Percentiles rank a stretch among this genome's conserved stretches.
Evolutionary conservation across 2,888 invertebrate genomes (phyloP).

Genomic region (Caenorhabditis sulstoni): DNA sequence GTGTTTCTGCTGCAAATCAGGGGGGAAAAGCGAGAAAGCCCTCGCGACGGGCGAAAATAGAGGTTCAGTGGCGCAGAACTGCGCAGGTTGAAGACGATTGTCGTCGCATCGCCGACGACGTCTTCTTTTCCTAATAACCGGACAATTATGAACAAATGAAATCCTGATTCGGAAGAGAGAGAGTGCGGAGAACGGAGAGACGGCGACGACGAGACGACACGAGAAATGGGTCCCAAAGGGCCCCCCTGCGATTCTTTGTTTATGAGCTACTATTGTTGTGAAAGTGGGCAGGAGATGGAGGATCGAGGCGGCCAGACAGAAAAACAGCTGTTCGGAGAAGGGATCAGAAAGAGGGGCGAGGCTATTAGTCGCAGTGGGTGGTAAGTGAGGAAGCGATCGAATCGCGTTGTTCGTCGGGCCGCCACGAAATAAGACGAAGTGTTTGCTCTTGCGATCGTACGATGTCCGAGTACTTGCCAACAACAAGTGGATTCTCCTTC

Average conservation of each 20-base stretch:
- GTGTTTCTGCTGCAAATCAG: no score
- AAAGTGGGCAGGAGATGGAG: background rate
- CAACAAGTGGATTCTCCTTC: constrained; percentile 26
- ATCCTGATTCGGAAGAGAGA: background rate
- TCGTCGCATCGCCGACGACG: background rate
- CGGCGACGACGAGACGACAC: constrained; percentile 4
- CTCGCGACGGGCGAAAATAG: no score
- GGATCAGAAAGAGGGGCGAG: background rate
- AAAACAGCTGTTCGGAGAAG: constrained; percentile 9
- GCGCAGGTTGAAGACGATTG: constrained; percentile 18
- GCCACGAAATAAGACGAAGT: background rate
- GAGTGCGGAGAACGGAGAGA: constrained; percentile 1
- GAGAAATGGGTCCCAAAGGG: constrained; percentile 3
- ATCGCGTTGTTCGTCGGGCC: background rate
- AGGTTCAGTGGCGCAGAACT: constrained; percentile 16
- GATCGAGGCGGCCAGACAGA: constrained; percentile 2
- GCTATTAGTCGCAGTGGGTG: background rate
- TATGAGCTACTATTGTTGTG: constrained; percentile 13
- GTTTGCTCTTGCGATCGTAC: constrained; percentile 36
- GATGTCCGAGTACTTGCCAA: constrained; percentile 33
- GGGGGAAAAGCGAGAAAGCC: background rate
- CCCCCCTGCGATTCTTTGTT: background rate
- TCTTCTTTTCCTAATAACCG: constrained; percentile 24
- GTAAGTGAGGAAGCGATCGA: constrained; percentile 7
- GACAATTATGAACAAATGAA: constrained; percentile 21